Conservation (phyloP, 2,113 vertebrate species). For the Alexandromys fortis region DNA sequence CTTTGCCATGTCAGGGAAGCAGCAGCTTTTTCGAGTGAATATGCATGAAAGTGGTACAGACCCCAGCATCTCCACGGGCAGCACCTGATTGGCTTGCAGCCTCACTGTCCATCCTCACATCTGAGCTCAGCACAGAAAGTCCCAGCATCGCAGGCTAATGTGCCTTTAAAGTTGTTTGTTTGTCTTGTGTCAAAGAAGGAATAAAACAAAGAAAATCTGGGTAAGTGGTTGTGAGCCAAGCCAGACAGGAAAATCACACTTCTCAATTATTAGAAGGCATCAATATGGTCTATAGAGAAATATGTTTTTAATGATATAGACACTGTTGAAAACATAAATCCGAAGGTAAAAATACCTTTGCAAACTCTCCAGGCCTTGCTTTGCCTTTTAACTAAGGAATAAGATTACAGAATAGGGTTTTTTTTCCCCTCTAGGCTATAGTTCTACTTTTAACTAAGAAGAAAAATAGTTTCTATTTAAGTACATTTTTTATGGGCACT, state of each 20-base stretch:
- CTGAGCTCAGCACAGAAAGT: conserved; percentile 83
- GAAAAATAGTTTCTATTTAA: conserved; percentile 33
- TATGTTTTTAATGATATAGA: not conserved
- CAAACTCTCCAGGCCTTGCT: conserved; percentile 56
- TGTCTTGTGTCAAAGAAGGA: conserved; percentile 73
- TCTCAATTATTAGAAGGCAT: conserved; percentile 10
- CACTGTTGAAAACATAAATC: conserved; percentile 5
- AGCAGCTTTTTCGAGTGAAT: conserved; percentile 89
- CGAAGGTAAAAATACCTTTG: conserved; percentile 31
- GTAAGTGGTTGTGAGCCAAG: conserved; percentile 49
- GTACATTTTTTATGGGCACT: conserved; percentile 9
- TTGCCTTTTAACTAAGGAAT: conserved; percentile 46
- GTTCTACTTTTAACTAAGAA: conserved; percentile 46
- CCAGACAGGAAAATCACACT: conserved; percentile 24
- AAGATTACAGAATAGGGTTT: not conserved
- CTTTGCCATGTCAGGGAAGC: conserved; percentile 85
- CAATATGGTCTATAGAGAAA: not conserved
- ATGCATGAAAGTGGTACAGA: conserved; percentile 87
- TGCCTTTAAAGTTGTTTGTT: conserved; percentile 63
- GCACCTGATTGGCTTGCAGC: conserved; percentile 81
- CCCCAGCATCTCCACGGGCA: conserved; percentile 85
- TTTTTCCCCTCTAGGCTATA: not conserved
- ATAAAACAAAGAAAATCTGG: conserved; percentile 65
- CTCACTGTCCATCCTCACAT: conserved; percentile 75
- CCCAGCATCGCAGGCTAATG: conserved; percentile 78